phyloP scores from a whole-genome alignment of 2,797 vertebrate genomes.

The Falco berigora region DNA sequence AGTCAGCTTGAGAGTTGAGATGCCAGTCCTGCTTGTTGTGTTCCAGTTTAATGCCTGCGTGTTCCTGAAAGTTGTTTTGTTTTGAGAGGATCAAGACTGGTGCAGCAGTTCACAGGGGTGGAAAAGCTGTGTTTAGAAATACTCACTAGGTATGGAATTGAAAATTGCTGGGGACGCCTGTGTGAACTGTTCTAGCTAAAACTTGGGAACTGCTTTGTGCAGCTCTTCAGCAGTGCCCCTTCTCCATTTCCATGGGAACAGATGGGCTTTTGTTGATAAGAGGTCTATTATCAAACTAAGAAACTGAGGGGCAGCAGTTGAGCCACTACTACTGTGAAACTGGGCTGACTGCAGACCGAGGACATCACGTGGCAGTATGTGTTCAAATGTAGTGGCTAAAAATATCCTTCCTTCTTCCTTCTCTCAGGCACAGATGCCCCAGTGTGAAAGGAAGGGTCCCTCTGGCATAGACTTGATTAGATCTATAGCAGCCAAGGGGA shows the following conservation, averaged over 20 bases:
- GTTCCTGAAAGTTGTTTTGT: neutral
- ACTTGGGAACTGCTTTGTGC: neutral
- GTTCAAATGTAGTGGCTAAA: slow-evolving; percentile 35
- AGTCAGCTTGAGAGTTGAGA: neutral
- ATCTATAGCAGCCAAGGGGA: neutral
- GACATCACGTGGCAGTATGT: neutral
- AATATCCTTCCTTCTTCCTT: slow-evolving; percentile 36
- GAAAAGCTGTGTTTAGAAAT: neutral
- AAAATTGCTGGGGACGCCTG: neutral
- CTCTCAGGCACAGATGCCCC: neutral
- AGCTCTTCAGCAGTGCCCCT: neutral
- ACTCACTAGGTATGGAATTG: rapidly evolving
- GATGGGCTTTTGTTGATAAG: slow-evolving; percentile 5
- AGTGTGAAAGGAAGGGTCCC: neutral
- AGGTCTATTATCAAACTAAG: neutral
- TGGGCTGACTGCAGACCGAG: neutral
- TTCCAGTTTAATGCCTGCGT: neutral
- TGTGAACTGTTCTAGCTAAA: neutral
- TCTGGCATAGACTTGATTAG: neutral
- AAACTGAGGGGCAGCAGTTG: neutral
- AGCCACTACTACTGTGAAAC: neutral
- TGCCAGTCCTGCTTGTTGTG: neutral
- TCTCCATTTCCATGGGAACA: slow-evolving; percentile 1
- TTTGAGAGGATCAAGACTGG: neutral
- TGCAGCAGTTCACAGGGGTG: neutral